Conservation (phyloP, 2,113 vertebrate genomes). For the Heterochromis multidens region DNA sequence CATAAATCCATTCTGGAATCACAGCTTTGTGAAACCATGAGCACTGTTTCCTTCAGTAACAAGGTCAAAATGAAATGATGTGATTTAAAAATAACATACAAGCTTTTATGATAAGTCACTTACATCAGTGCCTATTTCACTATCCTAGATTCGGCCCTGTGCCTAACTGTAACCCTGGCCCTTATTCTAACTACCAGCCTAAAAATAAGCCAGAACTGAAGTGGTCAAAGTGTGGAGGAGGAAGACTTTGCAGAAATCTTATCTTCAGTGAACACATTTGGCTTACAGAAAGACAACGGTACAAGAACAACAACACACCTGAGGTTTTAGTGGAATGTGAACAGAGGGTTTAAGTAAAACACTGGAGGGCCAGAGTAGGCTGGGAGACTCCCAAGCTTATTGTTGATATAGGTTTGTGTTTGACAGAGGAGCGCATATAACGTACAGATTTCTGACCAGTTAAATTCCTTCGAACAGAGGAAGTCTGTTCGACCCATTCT, state of each 20-base stretch:
- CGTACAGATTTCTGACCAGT: constrained; percentile 30
- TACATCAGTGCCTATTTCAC: not conserved
- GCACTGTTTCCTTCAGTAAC: not conserved
- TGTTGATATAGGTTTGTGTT: not conserved
- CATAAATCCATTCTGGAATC: not conserved
- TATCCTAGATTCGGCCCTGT: not conserved
- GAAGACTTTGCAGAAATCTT: not conserved
- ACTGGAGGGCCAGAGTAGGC: not conserved
- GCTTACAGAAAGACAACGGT: not conserved
- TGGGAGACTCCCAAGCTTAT: not conserved
- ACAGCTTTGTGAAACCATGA: not conserved
- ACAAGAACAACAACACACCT: not conserved
- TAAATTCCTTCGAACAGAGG: constrained; percentile 43
- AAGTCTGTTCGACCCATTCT: constrained; percentile 46
- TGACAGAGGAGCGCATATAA: not conserved
- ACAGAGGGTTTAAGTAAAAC: not conserved
- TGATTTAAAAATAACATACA: not conserved
- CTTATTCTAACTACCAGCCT: not conserved
- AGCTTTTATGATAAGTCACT: not conserved
- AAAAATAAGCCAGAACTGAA: not conserved
- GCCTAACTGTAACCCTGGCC: not conserved
- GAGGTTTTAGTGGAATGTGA: not conserved
- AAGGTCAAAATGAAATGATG: not conserved
- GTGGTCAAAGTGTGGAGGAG: not conserved
- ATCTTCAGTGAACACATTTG: not conserved